Conservation (phyloP, 2,888 invertebrate species). For the Cephalotes varians region DNA sequence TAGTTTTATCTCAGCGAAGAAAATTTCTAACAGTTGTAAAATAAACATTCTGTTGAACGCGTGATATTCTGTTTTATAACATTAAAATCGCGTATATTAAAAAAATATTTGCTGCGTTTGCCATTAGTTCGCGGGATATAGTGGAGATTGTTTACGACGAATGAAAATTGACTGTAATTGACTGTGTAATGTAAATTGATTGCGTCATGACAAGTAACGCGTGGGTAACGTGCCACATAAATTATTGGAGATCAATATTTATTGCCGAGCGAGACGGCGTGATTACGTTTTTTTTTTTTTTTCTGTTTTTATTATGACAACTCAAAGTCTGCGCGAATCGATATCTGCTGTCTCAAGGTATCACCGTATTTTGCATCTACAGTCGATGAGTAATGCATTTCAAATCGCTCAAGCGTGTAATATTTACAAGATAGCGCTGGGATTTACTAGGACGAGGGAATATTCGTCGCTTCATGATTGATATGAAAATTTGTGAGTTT, state of each 20-base stretch:
- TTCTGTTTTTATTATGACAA: neutral
- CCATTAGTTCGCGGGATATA: constrained; percentile 6
- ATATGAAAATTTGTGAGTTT: neutral
- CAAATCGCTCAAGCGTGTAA: constrained; percentile 5
- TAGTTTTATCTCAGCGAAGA: no score
- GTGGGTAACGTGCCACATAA: constrained; percentile 15
- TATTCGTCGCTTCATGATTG: constrained; percentile 1
- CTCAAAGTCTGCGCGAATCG: constrained; percentile 12
- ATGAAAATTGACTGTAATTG: constrained; percentile 32
- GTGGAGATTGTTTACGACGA: constrained; percentile 12
- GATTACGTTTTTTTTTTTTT: neutral
- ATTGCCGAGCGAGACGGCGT: neutral
- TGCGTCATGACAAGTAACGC: neutral
- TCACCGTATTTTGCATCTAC: constrained; percentile 20
- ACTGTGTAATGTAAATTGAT: constrained; percentile 10
- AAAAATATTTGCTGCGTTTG: neutral
- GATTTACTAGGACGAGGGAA: constrained; percentile 2
- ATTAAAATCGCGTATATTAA: neutral
- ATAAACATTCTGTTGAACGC: neutral
- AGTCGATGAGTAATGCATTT: constrained; percentile 12
- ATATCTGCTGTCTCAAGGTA: constrained; percentile 20
- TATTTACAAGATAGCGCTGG: constrained; percentile 18
- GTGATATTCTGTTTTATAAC: no score
- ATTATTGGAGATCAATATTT: constrained; percentile 25
- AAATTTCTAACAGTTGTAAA: no score